Percentiles rank a stretch among this genome's conserved stretches.
phyloP scores from a whole-genome alignment of 2,113 vertebrate species.

The Brevimyrus niger region DNA sequence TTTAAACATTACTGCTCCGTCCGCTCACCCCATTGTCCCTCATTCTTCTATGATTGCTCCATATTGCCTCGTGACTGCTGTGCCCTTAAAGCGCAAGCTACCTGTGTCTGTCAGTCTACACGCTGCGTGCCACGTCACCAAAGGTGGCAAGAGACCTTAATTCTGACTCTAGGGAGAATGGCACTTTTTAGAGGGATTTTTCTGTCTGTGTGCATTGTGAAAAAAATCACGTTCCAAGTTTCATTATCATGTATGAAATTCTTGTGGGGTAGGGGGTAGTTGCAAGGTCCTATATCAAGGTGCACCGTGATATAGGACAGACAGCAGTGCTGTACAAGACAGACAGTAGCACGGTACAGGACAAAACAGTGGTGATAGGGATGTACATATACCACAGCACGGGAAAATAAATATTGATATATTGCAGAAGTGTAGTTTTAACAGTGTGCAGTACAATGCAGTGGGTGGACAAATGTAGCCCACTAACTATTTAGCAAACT shows the following conservation, averaged over 20 bases:
- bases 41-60: neutral
- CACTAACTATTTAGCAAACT: neutral
- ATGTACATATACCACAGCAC: neutral
- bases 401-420: neutral
- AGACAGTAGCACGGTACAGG: no score
- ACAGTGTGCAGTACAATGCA: neutral
- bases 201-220: neutral
- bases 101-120: neutral
- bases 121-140: neutral
- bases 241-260: no score
- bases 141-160: neutral
- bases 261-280: neutral
- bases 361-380: no score
- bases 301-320: neutral
- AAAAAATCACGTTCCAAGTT: neutral
- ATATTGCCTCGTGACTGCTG: neutral
- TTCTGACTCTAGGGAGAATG: neutral
- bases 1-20: neutral
- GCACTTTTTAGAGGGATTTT: neutral
- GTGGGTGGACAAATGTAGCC: neutral
- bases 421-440: neutral
- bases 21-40: neutral
- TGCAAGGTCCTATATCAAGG: no score
- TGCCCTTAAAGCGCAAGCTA: neutral
- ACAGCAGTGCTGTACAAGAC: neutral